Conservation (phyloP, 2,797 vertebrate species). For the Myotis planiceps region DNA sequence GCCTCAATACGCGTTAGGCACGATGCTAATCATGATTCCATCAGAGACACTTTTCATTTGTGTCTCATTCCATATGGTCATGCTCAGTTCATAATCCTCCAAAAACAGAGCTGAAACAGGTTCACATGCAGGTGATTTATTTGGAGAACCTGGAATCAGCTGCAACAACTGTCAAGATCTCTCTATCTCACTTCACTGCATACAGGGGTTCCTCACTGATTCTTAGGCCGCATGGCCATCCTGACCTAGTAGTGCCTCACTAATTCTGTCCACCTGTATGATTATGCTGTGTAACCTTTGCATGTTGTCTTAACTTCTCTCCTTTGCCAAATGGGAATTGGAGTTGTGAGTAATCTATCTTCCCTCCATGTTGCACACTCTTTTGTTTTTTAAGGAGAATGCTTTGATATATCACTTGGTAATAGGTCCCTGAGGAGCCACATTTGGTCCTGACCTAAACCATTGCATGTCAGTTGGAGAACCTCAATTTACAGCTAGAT, state of each 20-base stretch:
- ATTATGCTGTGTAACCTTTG: not conserved
- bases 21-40: not conserved
- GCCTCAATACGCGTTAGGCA: not conserved
- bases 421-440: not conserved
- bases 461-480: not conserved
- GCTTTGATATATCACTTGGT: not conserved
- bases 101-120: not conserved
- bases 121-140: not conserved
- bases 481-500: not conserved
- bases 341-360: not conserved
- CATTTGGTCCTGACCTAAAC: not conserved
- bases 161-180: not conserved
- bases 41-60: not conserved
- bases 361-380: not conserved
- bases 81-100: not conserved
- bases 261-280: not conserved
- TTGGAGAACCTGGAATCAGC: not conserved
- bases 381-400: not conserved
- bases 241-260: not conserved
- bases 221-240: not conserved
- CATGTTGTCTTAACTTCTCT: not conserved
- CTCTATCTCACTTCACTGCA: not conserved
- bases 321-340: not conserved
- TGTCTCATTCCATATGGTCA: not conserved
- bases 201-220: not conserved